phyloP scores from a whole-genome alignment of 2,888 invertebrate species.

The Neoascia interrupta region DNA sequence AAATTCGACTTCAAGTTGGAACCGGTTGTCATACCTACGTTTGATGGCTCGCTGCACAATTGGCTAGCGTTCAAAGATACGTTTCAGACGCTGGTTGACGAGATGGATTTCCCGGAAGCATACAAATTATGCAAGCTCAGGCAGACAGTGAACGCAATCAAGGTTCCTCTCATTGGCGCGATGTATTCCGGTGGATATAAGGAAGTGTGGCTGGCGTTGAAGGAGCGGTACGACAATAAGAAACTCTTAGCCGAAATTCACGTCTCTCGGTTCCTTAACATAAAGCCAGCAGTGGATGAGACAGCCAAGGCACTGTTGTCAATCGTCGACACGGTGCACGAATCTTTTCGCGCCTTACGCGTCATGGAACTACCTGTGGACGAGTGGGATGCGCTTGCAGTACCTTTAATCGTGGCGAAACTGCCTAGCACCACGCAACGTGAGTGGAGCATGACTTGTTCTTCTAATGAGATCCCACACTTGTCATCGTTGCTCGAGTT shows the following conservation, averaged over 20 bases:
- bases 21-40: conserved; percentile 2
- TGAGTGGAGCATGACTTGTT: conserved; percentile 16
- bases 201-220: conserved; percentile 30
- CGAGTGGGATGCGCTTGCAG: conserved; percentile 13
- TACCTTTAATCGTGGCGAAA: conserved; percentile 6
- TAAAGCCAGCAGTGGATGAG: conserved; percentile 17
- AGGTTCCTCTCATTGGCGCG: conserved; percentile 28
- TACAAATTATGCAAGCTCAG: conserved; percentile 38
- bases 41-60: conserved; percentile 21
- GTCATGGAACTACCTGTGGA: conserved; percentile 30
- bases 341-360: not conserved
- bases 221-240: conserved; percentile 36
- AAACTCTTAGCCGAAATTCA: conserved; percentile 45
- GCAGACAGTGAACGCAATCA: conserved; percentile 22
- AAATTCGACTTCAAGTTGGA: conserved; percentile 11
- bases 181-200: conserved; percentile 37
- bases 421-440: conserved; percentile 8
- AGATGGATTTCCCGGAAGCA: conserved; percentile 59
- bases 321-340: conserved; percentile 30
- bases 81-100: conserved; percentile 22
- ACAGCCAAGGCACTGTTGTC: conserved; percentile 12
- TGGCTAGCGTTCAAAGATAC: conserved; percentile 49
- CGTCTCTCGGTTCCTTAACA: conserved; percentile 33
- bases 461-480: conserved; percentile 9
- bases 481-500: conserved; percentile 24